phyloP scores from a whole-genome alignment of 1,140 invertebrate genomes.

The Pantala flavescens region DNA sequence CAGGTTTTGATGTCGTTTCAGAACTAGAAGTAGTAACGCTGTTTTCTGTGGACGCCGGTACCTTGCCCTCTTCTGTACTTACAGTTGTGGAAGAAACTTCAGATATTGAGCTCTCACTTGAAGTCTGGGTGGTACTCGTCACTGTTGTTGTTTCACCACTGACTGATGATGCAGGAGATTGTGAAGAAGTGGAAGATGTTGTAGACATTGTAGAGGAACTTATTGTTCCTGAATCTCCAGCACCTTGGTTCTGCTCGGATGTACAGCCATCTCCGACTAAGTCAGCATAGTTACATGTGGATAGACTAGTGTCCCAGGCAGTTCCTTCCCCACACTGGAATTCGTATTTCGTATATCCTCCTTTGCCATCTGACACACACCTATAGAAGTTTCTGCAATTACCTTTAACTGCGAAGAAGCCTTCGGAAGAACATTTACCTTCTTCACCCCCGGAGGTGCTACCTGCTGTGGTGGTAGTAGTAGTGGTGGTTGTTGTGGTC shows the following conservation, averaged over 20 bases:
- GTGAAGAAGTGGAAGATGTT: neutral
- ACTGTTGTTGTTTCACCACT: neutral
- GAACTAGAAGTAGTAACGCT: no score
- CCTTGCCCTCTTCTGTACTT: neutral
- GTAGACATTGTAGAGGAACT: neutral
- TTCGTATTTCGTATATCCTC: slow-evolving; percentile 48
- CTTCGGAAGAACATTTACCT: slow-evolving; percentile 38
- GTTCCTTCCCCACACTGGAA: slow-evolving; percentile 59
- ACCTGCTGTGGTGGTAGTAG: neutral
- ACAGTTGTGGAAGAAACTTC: neutral
- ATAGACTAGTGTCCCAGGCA: slow-evolving; percentile 55
- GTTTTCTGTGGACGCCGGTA: neutral
- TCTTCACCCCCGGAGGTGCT: neutral
- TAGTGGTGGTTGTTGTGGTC: neutral
- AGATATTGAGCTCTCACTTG: neutral
- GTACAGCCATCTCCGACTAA: slow-evolving; percentile 32
- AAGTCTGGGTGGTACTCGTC: neutral
- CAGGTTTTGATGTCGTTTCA: neutral
- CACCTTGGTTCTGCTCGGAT: neutral
- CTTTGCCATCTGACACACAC: slow-evolving; percentile 52
- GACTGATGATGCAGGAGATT: neutral
- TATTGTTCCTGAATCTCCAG: neutral
- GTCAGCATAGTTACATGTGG: slow-evolving; percentile 51
- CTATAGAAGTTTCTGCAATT: slow-evolving; percentile 67
- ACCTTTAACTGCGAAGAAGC: slow-evolving; percentile 49